Evolutionary conservation across 1,140 invertebrate species (phyloP), one percentile per base, ranked within the genome.

Genomic region (Microplitis mediator): DNA sequence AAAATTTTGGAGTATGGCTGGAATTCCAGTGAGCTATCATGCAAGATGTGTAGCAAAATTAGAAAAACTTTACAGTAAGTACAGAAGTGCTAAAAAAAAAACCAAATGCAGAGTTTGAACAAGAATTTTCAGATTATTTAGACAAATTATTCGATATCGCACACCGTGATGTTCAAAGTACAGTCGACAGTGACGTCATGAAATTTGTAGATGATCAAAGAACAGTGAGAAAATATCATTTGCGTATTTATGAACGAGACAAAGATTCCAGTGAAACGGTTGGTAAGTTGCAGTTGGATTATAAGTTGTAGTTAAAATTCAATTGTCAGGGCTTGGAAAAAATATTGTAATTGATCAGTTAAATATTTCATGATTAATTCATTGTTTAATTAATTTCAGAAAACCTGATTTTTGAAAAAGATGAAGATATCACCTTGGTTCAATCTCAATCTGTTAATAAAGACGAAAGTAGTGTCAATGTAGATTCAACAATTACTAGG

Each of bases 221-320:
- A 14, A 69, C 67, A 58, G 67, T 54, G 14, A 69, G 67, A 69
- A 69, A 69, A 69, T 69, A 69, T 69, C 67, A 69, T 69, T 69
- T 69, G 36, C 67, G 32, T 32, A 58, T 60, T n/a, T 36, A 36
- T 54, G 39, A 56, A 69, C 16, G 34, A 58, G 51, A 69, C 51
- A 54, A 69, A 34, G 34, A 69, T 69, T 35, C 32, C 32, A 35
- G 16, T 45, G 32, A 58, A 52, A 56, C 67, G 23, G 13, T 69
- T 32, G 34, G 67, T 69, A 69, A 69, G 67, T 58, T 35, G 51
- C 13, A 58, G 16, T 56, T 69, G 3, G 56, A 69, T 36, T 54
- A 54, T 54, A 54, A 58, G 13, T 13, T 14, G 35, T 69, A 58
- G 9, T 56, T 16, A n/a, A 32, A 16, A 13, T 69, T 13, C 13